Conservation (phyloP, 1,140 invertebrate genomes). For the Rhizoglyphus robini region DNA sequence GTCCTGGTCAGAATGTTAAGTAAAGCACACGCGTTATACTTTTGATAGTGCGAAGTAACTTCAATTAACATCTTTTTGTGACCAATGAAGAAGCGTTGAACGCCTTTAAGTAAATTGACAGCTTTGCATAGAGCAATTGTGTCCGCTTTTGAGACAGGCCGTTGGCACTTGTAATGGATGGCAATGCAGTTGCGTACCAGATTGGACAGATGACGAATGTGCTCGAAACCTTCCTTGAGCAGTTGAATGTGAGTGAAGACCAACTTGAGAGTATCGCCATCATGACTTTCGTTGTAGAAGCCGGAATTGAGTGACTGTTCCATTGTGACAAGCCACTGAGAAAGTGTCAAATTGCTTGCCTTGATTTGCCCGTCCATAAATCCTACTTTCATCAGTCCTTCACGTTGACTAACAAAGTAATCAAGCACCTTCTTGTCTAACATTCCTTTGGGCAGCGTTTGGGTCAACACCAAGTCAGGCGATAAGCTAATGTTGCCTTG, state of each 20-base stretch:
- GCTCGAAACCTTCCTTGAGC: constrained; percentile 18
- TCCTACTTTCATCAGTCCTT: constrained; percentile 23
- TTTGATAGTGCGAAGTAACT: background rate
- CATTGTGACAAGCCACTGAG: constrained; percentile 25
- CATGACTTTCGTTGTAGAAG: constrained; percentile 5
- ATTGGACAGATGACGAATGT: background rate
- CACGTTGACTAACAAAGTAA: constrained; percentile 23
- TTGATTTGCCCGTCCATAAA: constrained; percentile 22
- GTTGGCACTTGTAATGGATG: constrained; percentile 6
- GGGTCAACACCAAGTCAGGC: constrained; percentile 16
- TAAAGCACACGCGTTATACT: constrained; percentile 20
- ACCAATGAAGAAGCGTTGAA: constrained; percentile 14
- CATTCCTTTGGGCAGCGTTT: constrained; percentile 18
- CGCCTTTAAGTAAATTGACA: constrained; percentile 20
- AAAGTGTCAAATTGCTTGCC: constrained; percentile 24
- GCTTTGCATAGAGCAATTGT: constrained; percentile 18
- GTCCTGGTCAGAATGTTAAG: constrained; percentile 28
- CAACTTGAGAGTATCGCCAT: background rate
- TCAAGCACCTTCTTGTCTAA: constrained; percentile 18
- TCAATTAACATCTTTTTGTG: constrained; percentile 15
- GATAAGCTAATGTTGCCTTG: constrained; percentile 16
- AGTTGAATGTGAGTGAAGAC: background rate
- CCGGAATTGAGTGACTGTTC: constrained; percentile 12
- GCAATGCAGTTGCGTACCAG: constrained; percentile 15
- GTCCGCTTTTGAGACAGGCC: constrained; percentile 16